Evolutionary conservation across 1,140 invertebrate genomes (phyloP).

Genomic region (Mycetomoellerius zeteki): DNA sequence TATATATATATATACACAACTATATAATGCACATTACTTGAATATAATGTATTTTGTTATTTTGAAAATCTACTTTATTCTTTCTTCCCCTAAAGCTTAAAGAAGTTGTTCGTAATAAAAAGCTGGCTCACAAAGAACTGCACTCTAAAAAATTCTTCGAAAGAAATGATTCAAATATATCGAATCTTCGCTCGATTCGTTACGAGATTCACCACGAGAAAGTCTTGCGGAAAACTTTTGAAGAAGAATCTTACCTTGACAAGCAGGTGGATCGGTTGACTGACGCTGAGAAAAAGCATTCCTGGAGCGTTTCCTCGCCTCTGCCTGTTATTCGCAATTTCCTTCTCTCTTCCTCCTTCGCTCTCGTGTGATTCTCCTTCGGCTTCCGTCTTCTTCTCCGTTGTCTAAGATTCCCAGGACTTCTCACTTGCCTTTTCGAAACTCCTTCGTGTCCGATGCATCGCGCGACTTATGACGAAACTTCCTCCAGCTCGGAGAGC

Average conservation of each 20-base stretch:
- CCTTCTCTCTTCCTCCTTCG: slow-evolving; percentile 10
- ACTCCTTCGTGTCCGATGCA: slow-evolving; percentile 54
- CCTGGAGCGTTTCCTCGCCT: slow-evolving; percentile 74
- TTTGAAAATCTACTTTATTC: not conserved
- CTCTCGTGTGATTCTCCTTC: slow-evolving; percentile 24
- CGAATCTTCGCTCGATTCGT: slow-evolving; percentile 32
- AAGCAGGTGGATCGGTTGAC: slow-evolving; percentile 86
- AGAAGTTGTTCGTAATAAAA: not conserved
- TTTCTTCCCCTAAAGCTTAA: not conserved
- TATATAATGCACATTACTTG: not conserved
- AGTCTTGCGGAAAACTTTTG: slow-evolving; percentile 55
- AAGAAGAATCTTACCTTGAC: slow-evolving; percentile 82
- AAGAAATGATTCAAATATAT: not conserved
- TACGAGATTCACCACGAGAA: slow-evolving; percentile 19
- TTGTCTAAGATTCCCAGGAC: slow-evolving; percentile 41
- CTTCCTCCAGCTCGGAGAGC: not conserved
- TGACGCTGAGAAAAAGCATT: slow-evolving; percentile 86
- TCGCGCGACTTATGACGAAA: slow-evolving; percentile 14
- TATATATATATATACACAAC: no score
- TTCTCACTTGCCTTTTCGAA: slow-evolving; percentile 59
- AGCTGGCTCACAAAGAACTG: not conserved
- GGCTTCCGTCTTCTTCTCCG: slow-evolving; percentile 31
- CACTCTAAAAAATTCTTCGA: not conserved
- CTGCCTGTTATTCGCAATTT: slow-evolving; percentile 63
- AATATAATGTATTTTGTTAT: not conserved